Evolutionary conservation across 30 jellyfish, hydroid and myxozoan genomes (phyloP), one percentile per base, ranked within the genome.

Genomic region (Chironex yamaguchii): DNA sequence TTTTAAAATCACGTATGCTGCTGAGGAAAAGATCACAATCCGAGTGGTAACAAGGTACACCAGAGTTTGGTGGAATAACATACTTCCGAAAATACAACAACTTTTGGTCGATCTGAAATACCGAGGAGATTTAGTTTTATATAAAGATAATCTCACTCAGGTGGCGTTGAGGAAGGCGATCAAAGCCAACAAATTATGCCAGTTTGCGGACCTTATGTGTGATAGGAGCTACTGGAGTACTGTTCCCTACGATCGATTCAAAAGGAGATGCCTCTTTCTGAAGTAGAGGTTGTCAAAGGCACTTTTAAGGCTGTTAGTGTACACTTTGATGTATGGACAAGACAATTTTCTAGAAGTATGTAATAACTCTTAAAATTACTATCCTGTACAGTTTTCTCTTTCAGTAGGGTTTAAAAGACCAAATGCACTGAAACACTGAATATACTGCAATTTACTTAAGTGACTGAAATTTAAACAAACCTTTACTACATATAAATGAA

Each of bases 41-140:
- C 90, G 96, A 26, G 52, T 88, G 49, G 69, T 86, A 24, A 67
- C 24, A 30, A 88, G 69, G 66, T 88, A 77, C 35, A 63, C 66
- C 86, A 78, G 79, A 33, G 87, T 76, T 1, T 35, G 34, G 21
- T 88, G 96, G 96, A 67, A 62, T 1, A 71, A 88, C 4, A 21
- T 79, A 2, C 51, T 69, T 51, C 74, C 87, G 27, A 79, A 88
- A 88, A 88, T 88, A 11, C 84, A 88, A 28, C 75, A 88, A 63
- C 36, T 88, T 17, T 87, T 88, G 12, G 68, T 49, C 35, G 96
- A 88, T 33, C 17, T 88, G 84, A 79, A 78, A 62, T 88, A 25
- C 92, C 52, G 96, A 26, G 96, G 96, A 25, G 96, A 88, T 58
- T 62, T 88, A 52, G 68, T 73, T 22, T 92, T 90, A 0, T 34